phyloP scores from a whole-genome alignment of 2,888 invertebrate species.

The Mayetiola destructor region DNA sequence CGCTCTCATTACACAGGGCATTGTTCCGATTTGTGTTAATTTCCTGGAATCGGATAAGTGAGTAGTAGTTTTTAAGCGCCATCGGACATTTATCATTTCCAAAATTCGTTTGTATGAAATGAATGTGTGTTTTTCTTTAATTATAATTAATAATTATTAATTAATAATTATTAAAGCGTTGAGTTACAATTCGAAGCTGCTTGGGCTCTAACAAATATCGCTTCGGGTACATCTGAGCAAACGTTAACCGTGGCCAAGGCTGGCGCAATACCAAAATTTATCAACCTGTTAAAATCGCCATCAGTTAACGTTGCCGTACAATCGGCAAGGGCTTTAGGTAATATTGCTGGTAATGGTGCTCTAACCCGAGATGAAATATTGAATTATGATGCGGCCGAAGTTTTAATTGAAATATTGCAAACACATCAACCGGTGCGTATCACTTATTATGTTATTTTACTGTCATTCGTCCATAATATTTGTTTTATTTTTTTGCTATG shows the following conservation, averaged over 20 bases:
- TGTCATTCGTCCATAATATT: too few relatives aligned
- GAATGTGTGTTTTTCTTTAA: background rate
- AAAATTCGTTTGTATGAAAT: background rate
- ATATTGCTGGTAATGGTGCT: constrained; percentile 86
- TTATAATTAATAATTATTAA: background rate
- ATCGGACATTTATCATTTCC: background rate
- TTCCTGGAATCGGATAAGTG: constrained; percentile 41
- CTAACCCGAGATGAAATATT: constrained; percentile 70
- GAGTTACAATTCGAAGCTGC: constrained; percentile 86
- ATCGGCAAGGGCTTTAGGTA: constrained; percentile 95
- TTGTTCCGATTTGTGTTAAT: constrained; percentile 68
- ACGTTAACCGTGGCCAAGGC: constrained; percentile 72
- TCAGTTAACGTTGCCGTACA: constrained; percentile 68
- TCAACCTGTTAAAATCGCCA: constrained; percentile 52
- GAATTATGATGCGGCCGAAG: constrained; percentile 50
- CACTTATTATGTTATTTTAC: background rate
- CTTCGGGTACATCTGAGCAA: constrained; percentile 84
- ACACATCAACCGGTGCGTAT: constrained; percentile 40
- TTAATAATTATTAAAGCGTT: constrained; percentile 42
- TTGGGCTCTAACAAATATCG: constrained; percentile 96
- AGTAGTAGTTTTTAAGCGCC: too few relatives aligned
- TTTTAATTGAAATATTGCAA: constrained; percentile 51
- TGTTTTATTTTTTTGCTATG: constrained; percentile 1
- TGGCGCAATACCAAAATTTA: constrained; percentile 74
- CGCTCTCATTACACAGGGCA: constrained; percentile 64